Evolutionary conservation across 37 sponge, comb jelly and placozoan species (phyloP).

Genomic region (Hormiphora californensis): DNA sequence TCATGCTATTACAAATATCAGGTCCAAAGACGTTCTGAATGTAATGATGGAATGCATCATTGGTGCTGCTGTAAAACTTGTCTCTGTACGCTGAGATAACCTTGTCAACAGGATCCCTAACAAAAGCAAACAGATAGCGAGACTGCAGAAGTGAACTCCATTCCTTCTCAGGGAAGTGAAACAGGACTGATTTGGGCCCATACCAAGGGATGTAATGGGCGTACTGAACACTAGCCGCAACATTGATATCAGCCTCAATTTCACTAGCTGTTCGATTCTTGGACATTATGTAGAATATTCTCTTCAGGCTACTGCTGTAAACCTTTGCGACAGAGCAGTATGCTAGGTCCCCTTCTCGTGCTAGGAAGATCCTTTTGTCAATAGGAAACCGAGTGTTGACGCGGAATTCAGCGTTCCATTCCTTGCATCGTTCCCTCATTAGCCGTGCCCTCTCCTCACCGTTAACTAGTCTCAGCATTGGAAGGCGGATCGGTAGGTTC

Average conservation of each 20-base stretch:
- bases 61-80: not conserved
- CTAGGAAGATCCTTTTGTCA: conserved; percentile 6
- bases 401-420: not conserved
- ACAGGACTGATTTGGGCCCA: no score
- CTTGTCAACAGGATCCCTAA: not conserved
- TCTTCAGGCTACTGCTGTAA: not conserved
- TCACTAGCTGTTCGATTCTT: no score
- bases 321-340: conserved; percentile 9
- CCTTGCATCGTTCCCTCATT: not conserved
- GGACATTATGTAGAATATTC: not conserved
- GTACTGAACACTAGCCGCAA: no score
- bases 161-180: not conserved
- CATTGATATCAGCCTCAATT: no score
- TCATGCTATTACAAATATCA: not conserved
- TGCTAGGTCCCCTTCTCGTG: not conserved
- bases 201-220: no score
- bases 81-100: conserved; percentile 27
- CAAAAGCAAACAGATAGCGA: not conserved
- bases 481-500: no score
- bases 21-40: not conserved
- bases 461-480: no score
- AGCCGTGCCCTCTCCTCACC: not conserved
- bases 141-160: not conserved
- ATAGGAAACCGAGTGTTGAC: not conserved
- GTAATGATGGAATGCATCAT: not conserved